Evolutionary conservation across 2,797 vertebrate species (phyloP).

Genomic region (Picus viridis): DNA sequence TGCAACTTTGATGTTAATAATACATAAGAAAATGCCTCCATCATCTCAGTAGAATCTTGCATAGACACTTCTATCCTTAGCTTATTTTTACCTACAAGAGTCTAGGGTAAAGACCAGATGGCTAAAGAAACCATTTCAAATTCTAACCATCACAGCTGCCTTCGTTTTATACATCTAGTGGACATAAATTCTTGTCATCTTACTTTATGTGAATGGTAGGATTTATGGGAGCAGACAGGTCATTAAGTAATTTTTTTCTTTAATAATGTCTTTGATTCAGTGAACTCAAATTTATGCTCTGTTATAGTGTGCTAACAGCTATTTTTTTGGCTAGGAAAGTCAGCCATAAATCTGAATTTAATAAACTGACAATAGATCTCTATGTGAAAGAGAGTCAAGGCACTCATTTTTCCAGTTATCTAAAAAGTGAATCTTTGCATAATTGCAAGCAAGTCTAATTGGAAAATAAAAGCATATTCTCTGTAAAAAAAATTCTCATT

Average conservation of each 20-base stretch:
- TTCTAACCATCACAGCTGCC: neutral
- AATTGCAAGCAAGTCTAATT: constrained; percentile 26
- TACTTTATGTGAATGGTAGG: constrained; percentile 63
- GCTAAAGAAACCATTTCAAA: constrained; percentile 39
- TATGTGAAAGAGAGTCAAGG: constrained; percentile 55
- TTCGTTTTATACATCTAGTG: constrained; percentile 70
- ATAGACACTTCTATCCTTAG: neutral
- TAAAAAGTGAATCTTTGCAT: constrained; percentile 43
- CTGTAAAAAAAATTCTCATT: neutral
- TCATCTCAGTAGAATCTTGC: neutral
- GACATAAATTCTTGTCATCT: constrained; percentile 73
- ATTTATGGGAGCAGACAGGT: constrained; percentile 78
- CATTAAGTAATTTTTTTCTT: constrained; percentile 75
- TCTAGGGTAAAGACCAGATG: constrained; percentile 5
- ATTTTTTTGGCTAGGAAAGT: constrained; percentile 66
- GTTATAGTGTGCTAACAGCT: constrained; percentile 71
- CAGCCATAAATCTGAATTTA: constrained; percentile 79
- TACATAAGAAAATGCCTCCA: neutral
- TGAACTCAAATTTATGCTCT: constrained; percentile 76
- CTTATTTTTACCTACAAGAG: neutral
- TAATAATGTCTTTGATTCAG: constrained; percentile 72
- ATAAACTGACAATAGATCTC: constrained; percentile 79
- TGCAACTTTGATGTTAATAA: constrained; percentile 14
- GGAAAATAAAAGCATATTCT: constrained; percentile 18
- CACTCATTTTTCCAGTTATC: constrained; percentile 44